These are phyloP conservation scores for Agonum fuliginosum DNA, from an alignment of 2,888 invertebrate genomes.

Conservation along the genomic window DNA sequence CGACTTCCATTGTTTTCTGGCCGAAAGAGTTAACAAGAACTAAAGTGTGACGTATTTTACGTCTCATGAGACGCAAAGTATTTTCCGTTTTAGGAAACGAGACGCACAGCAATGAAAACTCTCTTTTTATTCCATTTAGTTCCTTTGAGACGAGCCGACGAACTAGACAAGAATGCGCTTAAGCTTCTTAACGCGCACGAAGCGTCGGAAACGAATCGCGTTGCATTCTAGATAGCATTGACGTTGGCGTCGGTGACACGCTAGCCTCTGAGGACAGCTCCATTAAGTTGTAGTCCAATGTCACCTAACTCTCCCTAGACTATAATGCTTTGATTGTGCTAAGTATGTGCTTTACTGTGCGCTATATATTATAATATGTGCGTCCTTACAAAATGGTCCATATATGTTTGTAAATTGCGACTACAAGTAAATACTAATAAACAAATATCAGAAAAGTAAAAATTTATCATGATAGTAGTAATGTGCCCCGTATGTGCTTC, in stretches of 20 bases:
- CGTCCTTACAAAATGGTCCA: too few relatives aligned
- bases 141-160: conserved; percentile 63
- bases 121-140: conserved; percentile 68
- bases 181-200: conserved; percentile 65
- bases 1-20: conserved; percentile 44
- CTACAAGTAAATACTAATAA: too few relatives aligned
- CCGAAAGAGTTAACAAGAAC: conserved; percentile 55
- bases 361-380: too few relatives aligned
- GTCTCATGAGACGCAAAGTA: conserved; percentile 63
- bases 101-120: conserved; percentile 67
- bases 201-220: conserved; percentile 62
- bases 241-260: conserved; percentile 29
- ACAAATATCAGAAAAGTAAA: too few relatives aligned
- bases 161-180: conserved; percentile 57
- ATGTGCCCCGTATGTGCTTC: too few relatives aligned
- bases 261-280: conserved; percentile 10
- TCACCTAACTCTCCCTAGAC: too few relatives aligned
- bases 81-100: conserved; percentile 63
- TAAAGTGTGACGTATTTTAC: conserved; percentile 62
- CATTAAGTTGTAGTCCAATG: too few relatives aligned
- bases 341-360: too few relatives aligned
- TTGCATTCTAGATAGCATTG: conserved; percentile 57
- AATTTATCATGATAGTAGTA: too few relatives aligned
- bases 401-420: too few relatives aligned
- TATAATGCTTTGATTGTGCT: too few relatives aligned